Evolutionary conservation across 2,797 vertebrate species (phyloP), one percentile per base, ranked within the genome.

Genomic region (Chelmon rostratus): DNA sequence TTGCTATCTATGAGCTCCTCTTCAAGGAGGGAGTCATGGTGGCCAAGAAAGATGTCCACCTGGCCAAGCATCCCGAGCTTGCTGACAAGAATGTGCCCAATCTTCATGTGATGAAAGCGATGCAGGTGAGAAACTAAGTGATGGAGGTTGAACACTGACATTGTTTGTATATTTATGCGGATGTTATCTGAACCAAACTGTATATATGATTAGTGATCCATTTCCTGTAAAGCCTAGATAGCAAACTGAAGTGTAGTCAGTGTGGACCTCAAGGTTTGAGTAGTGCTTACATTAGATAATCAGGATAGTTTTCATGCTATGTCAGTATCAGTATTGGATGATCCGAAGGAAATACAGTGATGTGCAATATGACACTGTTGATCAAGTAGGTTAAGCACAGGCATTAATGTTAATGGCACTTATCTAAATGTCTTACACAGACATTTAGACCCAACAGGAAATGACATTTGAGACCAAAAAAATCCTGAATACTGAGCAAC

Each of bases 1-100:
- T 99, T 91, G 98, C 98, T 76, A 99, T 99, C 91, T 99, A 99
- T 2, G 98, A 99, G 73, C 98, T 99, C 95, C 98, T 99, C 70
- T 99, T 99, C 83, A 99, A 99, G 93, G 98, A 99, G 96, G 98
- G 98, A 0, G 98, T 99, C 83, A 99, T 99, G 98, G 98, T 99
- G 87, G 98, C 98, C 69, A 99, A 99, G 87, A 99, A 99, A 86
- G 98, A 99, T 15, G 98, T 99, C 72, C 98, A 99, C 85, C 95
- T 99, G 94, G 91, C 98, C 50, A 99, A 99, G 73, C 98, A 99
- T 86, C 98, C 98, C 0, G 98, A 99, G 91, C 96, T 99, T 0
- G 96, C 97, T 0, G 98, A 99, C 94, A 99, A 99, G 93, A 99
- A 99, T 0, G 98, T 99, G 82, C 98, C 98, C 91, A 99, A 99